These are phyloP conservation scores for Nibea coibor DNA, from an alignment of 2,113 vertebrate genomes.

Conservation along the genomic window DNA sequence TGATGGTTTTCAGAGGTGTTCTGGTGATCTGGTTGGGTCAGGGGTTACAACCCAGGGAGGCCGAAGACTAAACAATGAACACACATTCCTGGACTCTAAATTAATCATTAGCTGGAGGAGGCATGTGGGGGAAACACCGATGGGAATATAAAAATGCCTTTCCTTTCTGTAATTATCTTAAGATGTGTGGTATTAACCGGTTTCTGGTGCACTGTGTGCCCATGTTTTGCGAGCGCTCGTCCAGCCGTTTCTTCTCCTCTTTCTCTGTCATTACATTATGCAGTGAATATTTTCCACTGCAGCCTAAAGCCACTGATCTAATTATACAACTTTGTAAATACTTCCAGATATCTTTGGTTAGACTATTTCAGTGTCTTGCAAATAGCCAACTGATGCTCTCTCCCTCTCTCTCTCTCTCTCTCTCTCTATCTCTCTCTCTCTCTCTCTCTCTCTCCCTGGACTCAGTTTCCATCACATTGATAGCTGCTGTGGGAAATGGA, in stretches of 20 bases:
- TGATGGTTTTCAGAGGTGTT: conserved; percentile 66
- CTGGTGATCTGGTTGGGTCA: conserved; percentile 61
- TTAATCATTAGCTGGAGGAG: conserved; percentile 47
- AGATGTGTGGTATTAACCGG: conserved; percentile 51
- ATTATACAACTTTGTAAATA: conserved; percentile 75
- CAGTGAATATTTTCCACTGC: conserved; percentile 74
- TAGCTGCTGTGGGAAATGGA: conserved; percentile 27
- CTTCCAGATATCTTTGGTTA: conserved; percentile 73
- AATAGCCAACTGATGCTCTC: conserved; percentile 43
- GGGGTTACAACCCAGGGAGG: conserved; percentile 45
- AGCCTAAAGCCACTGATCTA: conserved; percentile 69
- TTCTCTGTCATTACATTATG: conserved; percentile 67
- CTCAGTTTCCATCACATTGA: conserved; percentile 46
- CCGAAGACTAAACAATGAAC: conserved; percentile 68
- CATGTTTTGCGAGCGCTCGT: conserved; percentile 32
- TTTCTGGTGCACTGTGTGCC: conserved; percentile 17
- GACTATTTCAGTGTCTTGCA: conserved; percentile 34
- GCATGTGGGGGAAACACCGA: conserved; percentile 22
- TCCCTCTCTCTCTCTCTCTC: conserved; percentile 32
- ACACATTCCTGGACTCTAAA: conserved; percentile 49
- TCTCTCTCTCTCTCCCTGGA: conserved; percentile 37
- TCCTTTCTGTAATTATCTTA: conserved; percentile 61
- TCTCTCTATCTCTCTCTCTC: conserved; percentile 29
- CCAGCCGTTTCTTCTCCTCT: conserved; percentile 51
- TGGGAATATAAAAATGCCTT: conserved; percentile 49